Evolutionary conservation across 2,113 vertebrate genomes (phyloP).

Genomic region (Lepisosteus osseus): DNA sequence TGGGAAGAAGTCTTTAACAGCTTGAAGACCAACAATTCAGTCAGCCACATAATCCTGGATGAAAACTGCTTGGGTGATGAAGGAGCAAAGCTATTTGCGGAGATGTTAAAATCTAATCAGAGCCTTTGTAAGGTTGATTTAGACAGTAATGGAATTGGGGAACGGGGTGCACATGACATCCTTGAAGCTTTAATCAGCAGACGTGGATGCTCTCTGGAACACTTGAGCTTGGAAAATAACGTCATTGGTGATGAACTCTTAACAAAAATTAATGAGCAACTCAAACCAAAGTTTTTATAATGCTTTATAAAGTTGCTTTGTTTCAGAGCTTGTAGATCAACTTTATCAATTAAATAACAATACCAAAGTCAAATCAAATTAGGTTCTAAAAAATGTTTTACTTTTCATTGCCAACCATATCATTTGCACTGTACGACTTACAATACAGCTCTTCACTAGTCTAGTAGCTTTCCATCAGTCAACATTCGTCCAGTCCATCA

Average conservation of each 20-base stretch:
- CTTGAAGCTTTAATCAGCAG: constrained; percentile 52
- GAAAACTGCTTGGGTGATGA: constrained; percentile 65
- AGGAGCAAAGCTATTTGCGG: constrained; percentile 60
- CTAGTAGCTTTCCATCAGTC: no score
- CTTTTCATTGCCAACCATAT: no score
- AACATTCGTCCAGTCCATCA: no score
- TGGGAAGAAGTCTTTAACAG: constrained; percentile 69
- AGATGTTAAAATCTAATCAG: constrained; percentile 52
- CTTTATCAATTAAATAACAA: no score
- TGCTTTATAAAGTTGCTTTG: background rate
- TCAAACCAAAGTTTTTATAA: constrained; percentile 24
- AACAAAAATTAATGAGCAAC: constrained; percentile 54
- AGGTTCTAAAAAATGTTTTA: no score
- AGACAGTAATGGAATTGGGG: constrained; percentile 62
- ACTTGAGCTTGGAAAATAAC: constrained; percentile 67
- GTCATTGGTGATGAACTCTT: constrained; percentile 56
- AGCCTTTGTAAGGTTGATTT: constrained; percentile 60
- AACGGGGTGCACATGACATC: constrained; percentile 64
- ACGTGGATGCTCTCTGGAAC: constrained; percentile 38
- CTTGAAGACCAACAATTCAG: constrained; percentile 50
- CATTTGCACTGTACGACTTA: no score
- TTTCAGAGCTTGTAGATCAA: no score
- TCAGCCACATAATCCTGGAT: constrained; percentile 66
- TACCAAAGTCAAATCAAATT: no score
- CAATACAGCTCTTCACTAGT: no score